Conservation (phyloP, 92 coral and sea anemone species). For the Anthopleura xanthogrammica region DNA sequence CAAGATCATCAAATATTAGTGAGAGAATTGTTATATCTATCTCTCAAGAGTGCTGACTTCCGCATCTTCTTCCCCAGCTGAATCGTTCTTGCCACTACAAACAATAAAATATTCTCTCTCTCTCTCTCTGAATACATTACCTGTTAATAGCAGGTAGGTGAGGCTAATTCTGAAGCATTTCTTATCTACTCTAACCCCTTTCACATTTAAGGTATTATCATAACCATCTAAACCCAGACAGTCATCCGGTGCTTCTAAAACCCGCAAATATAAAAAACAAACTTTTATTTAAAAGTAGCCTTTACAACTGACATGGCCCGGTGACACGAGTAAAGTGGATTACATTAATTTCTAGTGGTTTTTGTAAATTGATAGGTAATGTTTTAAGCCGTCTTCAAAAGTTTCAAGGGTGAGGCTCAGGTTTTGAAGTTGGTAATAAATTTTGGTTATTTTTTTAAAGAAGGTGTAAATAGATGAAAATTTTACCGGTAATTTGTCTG, state of each 20-base stretch:
- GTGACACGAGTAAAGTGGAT: background rate
- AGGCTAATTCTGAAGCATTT: background rate
- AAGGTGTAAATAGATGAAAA: background rate
- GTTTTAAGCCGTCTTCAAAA: background rate
- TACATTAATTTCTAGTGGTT: background rate
- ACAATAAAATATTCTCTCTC: background rate
- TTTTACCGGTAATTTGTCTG: background rate
- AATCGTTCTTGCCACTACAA: background rate
- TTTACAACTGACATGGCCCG: background rate
- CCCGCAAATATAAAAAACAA: background rate
- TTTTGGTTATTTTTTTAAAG: background rate
- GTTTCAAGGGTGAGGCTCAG: background rate
- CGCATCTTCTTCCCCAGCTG: too few relatives aligned
- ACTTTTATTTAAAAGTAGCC: background rate
- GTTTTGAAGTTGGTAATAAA: background rate
- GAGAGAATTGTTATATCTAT: too few relatives aligned
- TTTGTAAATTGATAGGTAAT: background rate
- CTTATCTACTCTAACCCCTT: background rate
- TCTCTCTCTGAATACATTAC: background rate
- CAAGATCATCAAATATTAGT: too few relatives aligned
- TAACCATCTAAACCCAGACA: background rate
- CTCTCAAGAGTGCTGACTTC: too few relatives aligned
- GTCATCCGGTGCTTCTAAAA: background rate
- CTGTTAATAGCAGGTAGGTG: background rate
- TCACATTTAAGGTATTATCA: background rate